Conservation (phyloP, 2,797 vertebrate genomes). For the Lepus oiostolus region DNA sequence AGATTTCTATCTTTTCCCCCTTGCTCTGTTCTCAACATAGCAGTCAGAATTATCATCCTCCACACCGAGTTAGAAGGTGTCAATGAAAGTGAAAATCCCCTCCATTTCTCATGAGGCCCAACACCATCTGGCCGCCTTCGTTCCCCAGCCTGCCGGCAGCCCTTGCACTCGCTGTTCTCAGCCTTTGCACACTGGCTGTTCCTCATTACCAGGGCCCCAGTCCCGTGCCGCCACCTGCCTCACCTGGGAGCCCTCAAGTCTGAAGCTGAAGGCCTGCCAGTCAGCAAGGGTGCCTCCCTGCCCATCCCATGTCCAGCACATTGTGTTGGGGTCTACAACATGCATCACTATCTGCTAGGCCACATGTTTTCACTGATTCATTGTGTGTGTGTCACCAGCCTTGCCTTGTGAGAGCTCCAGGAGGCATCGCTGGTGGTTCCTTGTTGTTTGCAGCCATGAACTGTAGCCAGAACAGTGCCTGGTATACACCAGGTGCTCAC, state of each 20-base stretch:
- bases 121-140: neutral
- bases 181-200: no score
- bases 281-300: no score
- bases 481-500: neutral
- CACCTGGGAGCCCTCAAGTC: no score
- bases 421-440: neutral
- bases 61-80: neutral
- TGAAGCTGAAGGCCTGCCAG: no score
- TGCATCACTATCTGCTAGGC: neutral
- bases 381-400: neutral
- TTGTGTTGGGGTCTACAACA: neutral
- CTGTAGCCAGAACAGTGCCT: neutral
- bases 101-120: neutral
- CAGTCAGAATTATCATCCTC: neutral
- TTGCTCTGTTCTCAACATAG: neutral
- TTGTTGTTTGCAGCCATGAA: neutral
- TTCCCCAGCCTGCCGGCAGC: no score
- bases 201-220: neutral
- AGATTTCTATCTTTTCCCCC: neutral
- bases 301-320: rapidly evolving
- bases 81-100: neutral
- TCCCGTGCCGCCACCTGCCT: neutral
- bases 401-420: neutral
- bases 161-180: neutral
- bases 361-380: no score